A percentile compares a stretch with the other conserved stretches of the same genome.
These are phyloP conservation scores for Desmophyllum pertusum DNA, from an alignment of 92 coral and sea anemone species.

Conservation along the genomic window DNA sequence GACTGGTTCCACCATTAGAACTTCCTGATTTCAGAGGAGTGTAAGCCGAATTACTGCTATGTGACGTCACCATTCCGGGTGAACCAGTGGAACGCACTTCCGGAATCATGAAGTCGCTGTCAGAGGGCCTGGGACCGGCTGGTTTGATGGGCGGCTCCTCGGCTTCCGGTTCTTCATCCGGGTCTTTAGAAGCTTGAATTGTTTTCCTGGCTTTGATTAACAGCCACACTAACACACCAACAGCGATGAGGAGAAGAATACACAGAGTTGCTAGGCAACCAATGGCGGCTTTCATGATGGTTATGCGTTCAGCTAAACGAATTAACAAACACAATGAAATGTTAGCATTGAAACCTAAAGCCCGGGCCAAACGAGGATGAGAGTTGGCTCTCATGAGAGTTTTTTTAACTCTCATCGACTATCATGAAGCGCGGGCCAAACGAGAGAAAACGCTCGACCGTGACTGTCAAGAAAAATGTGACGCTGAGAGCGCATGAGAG, in stretches of 20 bases:
- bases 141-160: slow-evolving; percentile 26
- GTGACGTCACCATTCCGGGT: not conserved
- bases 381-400: no score
- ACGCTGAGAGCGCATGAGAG: no score
- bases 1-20: slow-evolving; percentile 30
- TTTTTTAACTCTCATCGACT: no score
- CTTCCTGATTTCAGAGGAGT: slow-evolving; percentile 23
- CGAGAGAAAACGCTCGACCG: no score
- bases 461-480: no score
- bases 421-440: no score
- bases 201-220: slow-evolving; percentile 17
- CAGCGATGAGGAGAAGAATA: slow-evolving; percentile 14
- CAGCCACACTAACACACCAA: slow-evolving; percentile 25
- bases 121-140: slow-evolving; percentile 37
- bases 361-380: no score
- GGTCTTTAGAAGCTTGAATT: not conserved
- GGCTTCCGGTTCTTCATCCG: slow-evolving; percentile 26
- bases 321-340: not conserved
- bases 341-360: no score
- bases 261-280: slow-evolving; percentile 34
- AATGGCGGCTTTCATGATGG: slow-evolving; percentile 22
- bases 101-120: slow-evolving; percentile 27
- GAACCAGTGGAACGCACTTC: slow-evolving; percentile 18
- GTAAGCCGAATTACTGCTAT: slow-evolving; percentile 12
- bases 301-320: slow-evolving; percentile 8